phyloP scores from a whole-genome alignment of 2,888 invertebrate genomes.

The Stenolophus ochropezus region DNA sequence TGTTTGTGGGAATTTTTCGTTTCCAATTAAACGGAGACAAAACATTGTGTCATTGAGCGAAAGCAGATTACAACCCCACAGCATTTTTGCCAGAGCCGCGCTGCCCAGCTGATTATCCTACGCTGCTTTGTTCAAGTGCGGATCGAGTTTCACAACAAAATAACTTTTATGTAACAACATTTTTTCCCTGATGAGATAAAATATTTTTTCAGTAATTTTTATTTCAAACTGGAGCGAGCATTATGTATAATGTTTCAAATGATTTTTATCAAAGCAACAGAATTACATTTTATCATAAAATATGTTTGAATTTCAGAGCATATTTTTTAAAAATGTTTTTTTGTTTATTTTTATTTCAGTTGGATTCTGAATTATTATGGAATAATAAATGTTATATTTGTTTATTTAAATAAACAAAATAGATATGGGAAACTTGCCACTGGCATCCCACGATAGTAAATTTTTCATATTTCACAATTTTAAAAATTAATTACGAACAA shows the following conservation, averaged over 20 bases:
- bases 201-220: conserved; percentile 18
- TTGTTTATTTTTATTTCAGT: neutral
- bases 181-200: conserved; percentile 26
- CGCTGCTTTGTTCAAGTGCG: conserved; percentile 27
- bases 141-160: conserved; percentile 11
- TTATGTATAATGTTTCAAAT: conserved; percentile 26
- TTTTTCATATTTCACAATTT: too few relatives aligned
- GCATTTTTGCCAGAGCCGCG: neutral
- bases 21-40: neutral
- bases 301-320: conserved; percentile 1
- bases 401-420: too few relatives aligned
- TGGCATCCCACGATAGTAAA: too few relatives aligned
- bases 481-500: too few relatives aligned
- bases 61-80: neutral
- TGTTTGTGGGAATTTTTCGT: neutral
- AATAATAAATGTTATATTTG: neutral
- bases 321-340: conserved; percentile 5
- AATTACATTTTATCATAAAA: conserved; percentile 22
- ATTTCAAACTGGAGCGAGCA: neutral
- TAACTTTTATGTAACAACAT: conserved; percentile 31
- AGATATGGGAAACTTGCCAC: too few relatives aligned
- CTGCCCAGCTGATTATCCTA: neutral
- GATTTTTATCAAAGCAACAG: conserved; percentile 20
- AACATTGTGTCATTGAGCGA: neutral
- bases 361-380: neutral